These are phyloP conservation scores for Eupeodes corollae DNA, from an alignment of 1,140 invertebrate species.

Conservation along the genomic window DNA sequence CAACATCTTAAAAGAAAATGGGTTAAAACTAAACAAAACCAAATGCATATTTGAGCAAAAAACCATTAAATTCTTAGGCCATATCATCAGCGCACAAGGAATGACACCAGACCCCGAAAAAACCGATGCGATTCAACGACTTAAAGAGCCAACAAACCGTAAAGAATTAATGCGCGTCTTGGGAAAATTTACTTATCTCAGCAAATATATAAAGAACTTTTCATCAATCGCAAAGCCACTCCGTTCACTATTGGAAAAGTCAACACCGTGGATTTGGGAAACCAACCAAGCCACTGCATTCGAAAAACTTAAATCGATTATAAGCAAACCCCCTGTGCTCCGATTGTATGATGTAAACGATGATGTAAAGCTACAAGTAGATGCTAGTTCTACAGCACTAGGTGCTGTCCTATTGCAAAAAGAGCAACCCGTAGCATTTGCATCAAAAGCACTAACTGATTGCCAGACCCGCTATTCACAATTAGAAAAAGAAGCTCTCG, in stretches of 20 bases:
- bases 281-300: slow-evolving; percentile 22
- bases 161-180: slow-evolving; percentile 34
- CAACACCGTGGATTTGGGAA: slow-evolving; percentile 28
- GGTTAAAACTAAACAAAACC: slow-evolving; percentile 20
- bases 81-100: slow-evolving; percentile 22
- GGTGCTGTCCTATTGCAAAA: no score
- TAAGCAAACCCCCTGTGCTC: slow-evolving; percentile 19
- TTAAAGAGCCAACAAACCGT: slow-evolving; percentile 18
- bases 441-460: no score
- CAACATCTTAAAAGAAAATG: slow-evolving; percentile 10
- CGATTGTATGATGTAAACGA: slow-evolving; percentile 15
- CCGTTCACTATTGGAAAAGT: slow-evolving; percentile 33
- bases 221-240: slow-evolving; percentile 30
- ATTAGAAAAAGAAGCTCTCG: slow-evolving; percentile 33
- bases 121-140: slow-evolving; percentile 24
- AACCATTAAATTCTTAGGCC: slow-evolving; percentile 29
- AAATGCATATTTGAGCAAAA: no score
- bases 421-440: no score
- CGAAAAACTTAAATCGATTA: slow-evolving; percentile 23
- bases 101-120: slow-evolving; percentile 24
- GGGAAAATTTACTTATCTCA: slow-evolving; percentile 35
- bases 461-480: no score
- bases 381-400: no score
- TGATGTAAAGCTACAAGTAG: slow-evolving; percentile 9
- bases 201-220: slow-evolving; percentile 34